These are phyloP conservation scores for Pogoniulus pusillus DNA, from an alignment of 2,797 vertebrate genomes.

Conservation along the genomic window DNA sequence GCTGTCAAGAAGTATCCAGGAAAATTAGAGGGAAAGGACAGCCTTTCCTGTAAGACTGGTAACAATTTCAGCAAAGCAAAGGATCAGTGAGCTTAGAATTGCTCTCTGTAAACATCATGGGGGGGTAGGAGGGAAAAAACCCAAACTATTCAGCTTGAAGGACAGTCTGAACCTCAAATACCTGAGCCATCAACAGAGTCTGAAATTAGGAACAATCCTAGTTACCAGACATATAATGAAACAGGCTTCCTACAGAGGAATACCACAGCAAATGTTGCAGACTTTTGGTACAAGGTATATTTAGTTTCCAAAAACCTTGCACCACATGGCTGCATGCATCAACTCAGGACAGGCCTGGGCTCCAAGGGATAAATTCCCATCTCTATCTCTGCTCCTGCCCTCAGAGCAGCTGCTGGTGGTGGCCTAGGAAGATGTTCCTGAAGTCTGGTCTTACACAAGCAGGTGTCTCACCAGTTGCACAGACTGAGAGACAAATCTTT, in stretches of 20 bases:
- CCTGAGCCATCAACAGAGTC: background rate
- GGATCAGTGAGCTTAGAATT: background rate
- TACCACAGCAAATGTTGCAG: background rate
- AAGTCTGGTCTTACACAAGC: background rate
- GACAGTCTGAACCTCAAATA: background rate
- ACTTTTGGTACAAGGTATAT: background rate
- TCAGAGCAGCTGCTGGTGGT: background rate
- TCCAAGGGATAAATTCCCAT: background rate
- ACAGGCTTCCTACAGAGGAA: background rate
- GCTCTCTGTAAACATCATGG: background rate
- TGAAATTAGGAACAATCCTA: background rate
- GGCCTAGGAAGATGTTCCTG: background rate
- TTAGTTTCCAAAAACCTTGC: background rate
- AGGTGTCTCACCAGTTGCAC: background rate
- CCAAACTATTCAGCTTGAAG: background rate
- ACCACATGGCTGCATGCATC: background rate
- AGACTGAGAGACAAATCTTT: background rate
- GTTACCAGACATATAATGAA: background rate
- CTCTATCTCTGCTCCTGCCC: background rate
- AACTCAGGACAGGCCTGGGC: background rate
- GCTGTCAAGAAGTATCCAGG: background rate
- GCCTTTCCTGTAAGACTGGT: background rate
- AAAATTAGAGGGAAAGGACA: background rate
- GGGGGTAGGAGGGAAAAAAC: background rate
- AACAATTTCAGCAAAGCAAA: conserved; percentile 32